These are phyloP conservation scores for Phoenicopterus ruber DNA, from an alignment of 2,113 vertebrate genomes.

Conservation along the genomic window DNA sequence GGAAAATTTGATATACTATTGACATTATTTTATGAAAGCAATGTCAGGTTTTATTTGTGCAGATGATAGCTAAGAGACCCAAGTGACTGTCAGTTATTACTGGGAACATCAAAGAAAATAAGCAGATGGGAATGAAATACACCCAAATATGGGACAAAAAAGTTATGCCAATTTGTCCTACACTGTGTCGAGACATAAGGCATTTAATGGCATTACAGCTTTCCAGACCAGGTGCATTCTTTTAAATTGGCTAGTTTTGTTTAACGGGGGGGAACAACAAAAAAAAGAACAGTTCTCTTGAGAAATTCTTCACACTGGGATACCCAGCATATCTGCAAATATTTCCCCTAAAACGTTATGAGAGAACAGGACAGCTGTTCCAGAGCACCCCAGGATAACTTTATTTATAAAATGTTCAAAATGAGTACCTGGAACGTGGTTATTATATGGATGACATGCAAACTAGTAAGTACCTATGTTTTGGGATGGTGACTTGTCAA, in stretches of 20 bases:
- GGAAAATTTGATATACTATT: slow-evolving; percentile 59
- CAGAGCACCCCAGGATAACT: neutral
- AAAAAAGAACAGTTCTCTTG: neutral
- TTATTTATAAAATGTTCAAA: neutral
- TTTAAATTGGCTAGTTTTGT: neutral
- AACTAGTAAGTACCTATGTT: neutral
- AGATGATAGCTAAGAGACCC: slow-evolving; percentile 49
- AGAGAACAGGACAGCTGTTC: neutral
- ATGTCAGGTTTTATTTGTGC: slow-evolving; percentile 65
- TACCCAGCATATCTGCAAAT: neutral
- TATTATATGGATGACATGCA: neutral
- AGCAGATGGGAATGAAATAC: slow-evolving; percentile 34
- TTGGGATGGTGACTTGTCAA: neutral
- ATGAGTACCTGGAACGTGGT: neutral
- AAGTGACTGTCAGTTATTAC: slow-evolving; percentile 52
- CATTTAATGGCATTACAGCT: neutral
- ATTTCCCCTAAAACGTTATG: neutral
- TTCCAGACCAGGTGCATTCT: neutral
- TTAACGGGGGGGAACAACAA: too few species aligned
- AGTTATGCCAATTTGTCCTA: slow-evolving; percentile 2
- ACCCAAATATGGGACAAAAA: neutral
- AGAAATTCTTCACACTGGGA: neutral
- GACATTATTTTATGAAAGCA: slow-evolving; percentile 64
- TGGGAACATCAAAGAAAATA: slow-evolving; percentile 49
- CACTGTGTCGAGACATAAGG: neutral